Base-by-base conservation (phyloP, 2,113 vertebrate species). In the Illadopsis cleaveri region DNA sequence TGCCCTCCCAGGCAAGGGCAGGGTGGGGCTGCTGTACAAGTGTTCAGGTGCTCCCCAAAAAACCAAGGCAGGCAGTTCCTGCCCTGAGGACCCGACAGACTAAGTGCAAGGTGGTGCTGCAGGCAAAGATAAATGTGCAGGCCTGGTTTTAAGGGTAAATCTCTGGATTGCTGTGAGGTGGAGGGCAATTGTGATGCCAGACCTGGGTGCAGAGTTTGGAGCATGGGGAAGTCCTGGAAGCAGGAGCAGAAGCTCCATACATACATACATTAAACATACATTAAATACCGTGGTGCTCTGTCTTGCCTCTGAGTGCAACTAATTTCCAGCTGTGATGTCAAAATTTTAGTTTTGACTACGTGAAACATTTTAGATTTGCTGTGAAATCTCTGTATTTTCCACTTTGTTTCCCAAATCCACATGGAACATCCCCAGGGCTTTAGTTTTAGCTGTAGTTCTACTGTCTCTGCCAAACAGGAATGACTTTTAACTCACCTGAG, bases 101-200 rank as follows among this genome's bases (percentile, higher is more conserved):
- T 17, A 17, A 77, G 42, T 11, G 44, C 12, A 60, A 53, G 51
- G 24, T 5, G 35, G 12, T 78, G 64, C 58, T 57, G 48, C 28
- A 65, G 75, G 62, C n/a, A 61, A 47, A 61, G 62, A 30, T 5
- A 65, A 70, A 66, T 0, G 10, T 37, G 23, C 66, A 93, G 54
- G 10, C 1, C 0, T 20, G 1, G 6, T 28, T 92, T 70, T 20
- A 28, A 45, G 40, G 56, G 18, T 47, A 13, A 77, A 75, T 8
- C 35, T 6, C 53, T 38, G 90, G 20, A 12, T 15, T 56, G 66
- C 33, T 64, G 16, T 40, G 56, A 53, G 83, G 10, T 27, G 9
- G 5, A 65, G 72, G 23, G 22, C 2, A 4, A 0, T n/a, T 20
- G 3, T 0, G 6, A 12, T 30, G 31, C 25, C 62, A 80, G 83